A percentile compares a stretch with the other conserved stretches of the same genome.
phyloP scores from a whole-genome alignment of 92 coral and sea anemone species.

The Pocillopora meandrina region DNA sequence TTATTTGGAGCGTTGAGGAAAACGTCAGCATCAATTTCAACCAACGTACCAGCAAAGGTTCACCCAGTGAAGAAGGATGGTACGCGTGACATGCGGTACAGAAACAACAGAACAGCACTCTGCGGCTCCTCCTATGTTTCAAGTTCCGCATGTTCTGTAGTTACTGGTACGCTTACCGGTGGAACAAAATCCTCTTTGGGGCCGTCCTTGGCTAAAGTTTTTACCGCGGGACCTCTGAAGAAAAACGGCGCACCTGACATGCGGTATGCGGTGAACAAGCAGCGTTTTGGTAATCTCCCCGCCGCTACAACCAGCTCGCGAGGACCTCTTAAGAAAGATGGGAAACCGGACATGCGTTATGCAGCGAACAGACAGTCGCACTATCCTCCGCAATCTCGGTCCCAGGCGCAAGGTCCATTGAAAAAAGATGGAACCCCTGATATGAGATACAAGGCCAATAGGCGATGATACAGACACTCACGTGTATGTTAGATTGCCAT shows the following conservation, averaged over 20 bases:
- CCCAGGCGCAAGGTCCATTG: constrained; percentile 37
- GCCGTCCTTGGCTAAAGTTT: neutral
- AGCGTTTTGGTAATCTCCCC: neutral
- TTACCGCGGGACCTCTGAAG: constrained; percentile 35
- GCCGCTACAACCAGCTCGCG: neutral
- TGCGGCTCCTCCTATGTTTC: neutral
- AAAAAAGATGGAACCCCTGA: constrained; percentile 57
- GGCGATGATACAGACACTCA: neutral
- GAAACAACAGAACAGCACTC: constrained; percentile 19
- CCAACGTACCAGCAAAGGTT: neutral
- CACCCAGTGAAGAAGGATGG: constrained; percentile 52
- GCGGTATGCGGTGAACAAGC: constrained; percentile 51
- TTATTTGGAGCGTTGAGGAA: neutral
- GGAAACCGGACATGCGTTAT: constrained; percentile 57
- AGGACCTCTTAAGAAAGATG: constrained; percentile 43
- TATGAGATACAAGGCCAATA: constrained; percentile 39
- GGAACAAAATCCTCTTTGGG: neutral
- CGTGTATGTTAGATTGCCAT: too few species aligned
- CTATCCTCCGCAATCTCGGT: neutral
- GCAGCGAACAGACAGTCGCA: neutral
- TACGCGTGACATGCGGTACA: constrained; percentile 49
- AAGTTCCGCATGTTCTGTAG: neutral
- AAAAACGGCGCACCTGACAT: constrained; percentile 71
- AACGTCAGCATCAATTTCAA: neutral
- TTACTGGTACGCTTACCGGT: neutral